A percentile compares a stretch with the other conserved stretches of the same genome.
Conservation (phyloP, 1,140 invertebrate genomes). For the Tetraneura akinire region DNA sequence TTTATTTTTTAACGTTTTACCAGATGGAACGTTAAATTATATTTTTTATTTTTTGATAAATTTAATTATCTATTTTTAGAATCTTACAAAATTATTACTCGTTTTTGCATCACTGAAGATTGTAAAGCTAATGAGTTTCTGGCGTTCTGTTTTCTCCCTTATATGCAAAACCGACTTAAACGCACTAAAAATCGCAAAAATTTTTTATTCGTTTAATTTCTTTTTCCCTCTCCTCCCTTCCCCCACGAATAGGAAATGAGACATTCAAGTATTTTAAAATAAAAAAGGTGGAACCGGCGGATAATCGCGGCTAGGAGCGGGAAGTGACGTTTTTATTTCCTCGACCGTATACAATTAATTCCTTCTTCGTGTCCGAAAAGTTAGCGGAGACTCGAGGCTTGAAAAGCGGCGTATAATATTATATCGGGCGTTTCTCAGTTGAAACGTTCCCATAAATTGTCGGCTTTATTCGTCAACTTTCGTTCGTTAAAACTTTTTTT, state of each 20-base stretch:
- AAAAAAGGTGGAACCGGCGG: slow-evolving; percentile 2
- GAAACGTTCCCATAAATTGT: slow-evolving; percentile 49
- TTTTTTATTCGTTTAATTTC: slow-evolving; percentile 35
- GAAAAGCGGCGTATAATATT: slow-evolving; percentile 27
- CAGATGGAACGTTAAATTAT: neutral
- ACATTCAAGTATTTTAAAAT: slow-evolving; percentile 29
- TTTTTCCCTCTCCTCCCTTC: neutral
- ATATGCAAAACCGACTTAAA: neutral
- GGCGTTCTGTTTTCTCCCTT: neutral
- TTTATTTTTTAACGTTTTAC: neutral
- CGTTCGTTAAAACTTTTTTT: slow-evolving; percentile 48
- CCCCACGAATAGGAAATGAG: slow-evolving; percentile 8
- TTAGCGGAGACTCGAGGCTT: slow-evolving; percentile 13
- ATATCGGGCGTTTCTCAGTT: slow-evolving; percentile 40
- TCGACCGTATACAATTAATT: slow-evolving; percentile 32
- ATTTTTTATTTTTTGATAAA: neutral
- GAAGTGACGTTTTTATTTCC: slow-evolving; percentile 38
- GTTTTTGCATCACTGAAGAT: slow-evolving; percentile 13
- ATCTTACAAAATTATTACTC: slow-evolving; percentile 1
- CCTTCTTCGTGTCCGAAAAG: slow-evolving; percentile 41
- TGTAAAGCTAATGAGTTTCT: slow-evolving; percentile 41
- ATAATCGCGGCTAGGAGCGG: neutral
- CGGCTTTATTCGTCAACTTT: slow-evolving; percentile 50
- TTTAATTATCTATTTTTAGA: slow-evolving; percentile 16
- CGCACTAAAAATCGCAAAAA: slow-evolving; percentile 22